phyloP scores from a whole-genome alignment of 2,888 invertebrate genomes.

The Nomada goodeniana region DNA sequence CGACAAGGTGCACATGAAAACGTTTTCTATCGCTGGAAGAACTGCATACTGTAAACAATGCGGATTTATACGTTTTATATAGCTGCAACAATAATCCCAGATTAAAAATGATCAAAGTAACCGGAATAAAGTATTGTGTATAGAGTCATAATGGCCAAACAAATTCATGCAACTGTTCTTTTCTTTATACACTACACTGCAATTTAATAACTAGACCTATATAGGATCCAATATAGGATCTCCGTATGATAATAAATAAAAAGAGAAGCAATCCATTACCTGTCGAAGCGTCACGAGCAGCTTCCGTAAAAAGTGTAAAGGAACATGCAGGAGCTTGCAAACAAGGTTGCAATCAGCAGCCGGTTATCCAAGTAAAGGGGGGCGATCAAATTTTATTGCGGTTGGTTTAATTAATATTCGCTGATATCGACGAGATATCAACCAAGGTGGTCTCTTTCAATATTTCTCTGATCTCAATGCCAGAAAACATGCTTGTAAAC shows the following conservation, averaged over 20 bases:
- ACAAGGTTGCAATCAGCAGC: conserved; percentile 50
- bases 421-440: conserved; percentile 60
- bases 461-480: conserved; percentile 18
- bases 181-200: too few species aligned
- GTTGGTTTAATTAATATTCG: conserved; percentile 74
- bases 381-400: conserved; percentile 65
- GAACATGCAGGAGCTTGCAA: conserved; percentile 29
- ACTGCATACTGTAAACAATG: not conserved
- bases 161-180: too few species aligned
- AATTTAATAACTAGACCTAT: too few species aligned
- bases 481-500: too few species aligned
- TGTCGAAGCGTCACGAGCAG: conserved; percentile 4
- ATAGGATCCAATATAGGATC: too few species aligned
- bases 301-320: conserved; percentile 16
- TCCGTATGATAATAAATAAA: too few species aligned
- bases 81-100: not conserved
- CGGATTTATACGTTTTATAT: not conserved
- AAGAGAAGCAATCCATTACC: conserved; percentile 8
- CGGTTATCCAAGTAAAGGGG: conserved; percentile 55
- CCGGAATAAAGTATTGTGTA: not conserved
- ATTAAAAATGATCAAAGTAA: not conserved
- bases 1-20: conserved; percentile 14
- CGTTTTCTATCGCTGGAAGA: not conserved
- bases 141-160: too few species aligned
- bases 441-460: conserved; percentile 64